A percentile compares a stretch with the other conserved stretches of the same genome.
phyloP scores from a whole-genome alignment of 35 echinoderm and acorn worm species.

The Holothuria glaberrima region DNA sequence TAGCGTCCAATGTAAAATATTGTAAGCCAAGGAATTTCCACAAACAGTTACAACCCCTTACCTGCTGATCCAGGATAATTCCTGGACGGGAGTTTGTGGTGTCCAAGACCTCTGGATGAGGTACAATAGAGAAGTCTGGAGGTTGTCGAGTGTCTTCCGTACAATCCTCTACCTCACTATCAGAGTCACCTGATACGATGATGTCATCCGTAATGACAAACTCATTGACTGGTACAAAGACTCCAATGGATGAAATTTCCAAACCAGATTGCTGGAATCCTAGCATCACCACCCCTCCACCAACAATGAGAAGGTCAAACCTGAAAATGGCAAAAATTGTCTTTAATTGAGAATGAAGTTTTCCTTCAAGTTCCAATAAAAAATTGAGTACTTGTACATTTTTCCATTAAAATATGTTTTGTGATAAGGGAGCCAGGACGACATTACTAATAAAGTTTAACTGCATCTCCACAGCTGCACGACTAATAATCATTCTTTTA shows the following conservation, averaged over 20 bases:
- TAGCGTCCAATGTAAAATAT: too few relatives aligned
- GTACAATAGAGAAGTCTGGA: conserved; percentile 25
- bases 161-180: conserved; percentile 40
- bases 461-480: too few relatives aligned
- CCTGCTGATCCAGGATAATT: conserved; percentile 74
- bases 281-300: conserved; percentile 75
- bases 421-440: too few relatives aligned
- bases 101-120: background rate
- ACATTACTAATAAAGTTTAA: too few relatives aligned
- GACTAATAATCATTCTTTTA: too few relatives aligned
- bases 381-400: too few relatives aligned
- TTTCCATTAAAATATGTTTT: too few relatives aligned
- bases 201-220: conserved; percentile 78
- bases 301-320: conserved; percentile 88
- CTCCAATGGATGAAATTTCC: conserved; percentile 22
- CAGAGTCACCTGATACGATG: conserved; percentile 14
- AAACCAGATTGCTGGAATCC: conserved; percentile 70
- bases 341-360: too few relatives aligned
- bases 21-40: too few relatives aligned
- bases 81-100: conserved; percentile 11
- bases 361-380: too few relatives aligned
- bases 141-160: conserved; percentile 27
- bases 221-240: conserved; percentile 75
- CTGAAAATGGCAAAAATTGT: conserved; percentile 34
- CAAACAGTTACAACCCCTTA: conserved; percentile 20